phyloP scores from a whole-genome alignment of 2,888 invertebrate species.

The Caenorhabditis uteleia region DNA sequence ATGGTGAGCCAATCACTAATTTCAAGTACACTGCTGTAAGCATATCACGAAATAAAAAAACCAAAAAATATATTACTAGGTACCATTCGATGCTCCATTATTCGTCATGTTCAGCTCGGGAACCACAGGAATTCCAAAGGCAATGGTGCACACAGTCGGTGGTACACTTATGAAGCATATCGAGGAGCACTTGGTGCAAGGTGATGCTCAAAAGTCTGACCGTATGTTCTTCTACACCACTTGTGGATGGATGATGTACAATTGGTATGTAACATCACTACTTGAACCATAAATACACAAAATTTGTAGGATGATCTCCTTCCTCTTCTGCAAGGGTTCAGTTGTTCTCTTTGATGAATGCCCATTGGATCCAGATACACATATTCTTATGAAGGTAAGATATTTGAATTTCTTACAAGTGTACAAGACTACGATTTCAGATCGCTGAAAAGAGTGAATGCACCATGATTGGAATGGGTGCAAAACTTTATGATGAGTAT shows the following conservation, averaged over 20 bases:
- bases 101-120: slow-evolving; percentile 75
- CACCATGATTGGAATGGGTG: slow-evolving; percentile 74
- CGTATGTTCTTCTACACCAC: slow-evolving; percentile 75
- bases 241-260: slow-evolving; percentile 77
- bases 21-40: slow-evolving; percentile 31
- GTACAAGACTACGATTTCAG: slow-evolving; percentile 3
- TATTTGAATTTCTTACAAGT: neutral
- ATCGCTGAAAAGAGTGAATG: slow-evolving; percentile 69
- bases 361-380: slow-evolving; percentile 72
- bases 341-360: slow-evolving; percentile 75
- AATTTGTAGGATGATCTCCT: slow-evolving; percentile 69
- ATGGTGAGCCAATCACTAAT: slow-evolving; percentile 25
- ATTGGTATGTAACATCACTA: slow-evolving; percentile 72
- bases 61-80: too few relatives aligned
- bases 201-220: slow-evolving; percentile 72
- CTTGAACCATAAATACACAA: neutral
- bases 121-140: slow-evolving; percentile 76
- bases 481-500: slow-evolving; percentile 74
- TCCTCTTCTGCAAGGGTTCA: slow-evolving; percentile 66
- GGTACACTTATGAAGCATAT: slow-evolving; percentile 75
- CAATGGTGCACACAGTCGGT: slow-evolving; percentile 75
- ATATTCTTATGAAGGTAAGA: slow-evolving; percentile 72
- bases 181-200: slow-evolving; percentile 74
- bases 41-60: slow-evolving; percentile 2
- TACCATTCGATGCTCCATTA: slow-evolving; percentile 75